Evolutionary conservation across 2,113 vertebrate genomes (phyloP).

Genomic region (Glaucidium brasilianum): DNA sequence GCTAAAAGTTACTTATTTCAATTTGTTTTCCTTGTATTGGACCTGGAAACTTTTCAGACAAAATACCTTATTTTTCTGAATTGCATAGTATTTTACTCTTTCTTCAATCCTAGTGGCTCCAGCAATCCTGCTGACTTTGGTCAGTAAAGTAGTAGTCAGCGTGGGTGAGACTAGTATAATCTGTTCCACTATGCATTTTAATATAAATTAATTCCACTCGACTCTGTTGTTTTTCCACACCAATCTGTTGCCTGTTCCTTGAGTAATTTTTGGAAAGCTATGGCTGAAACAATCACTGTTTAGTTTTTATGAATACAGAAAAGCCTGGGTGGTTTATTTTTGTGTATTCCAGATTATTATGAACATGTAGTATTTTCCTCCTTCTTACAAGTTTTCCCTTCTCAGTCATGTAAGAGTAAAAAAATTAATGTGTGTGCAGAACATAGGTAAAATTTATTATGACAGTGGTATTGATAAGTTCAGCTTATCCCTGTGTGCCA

Average conservation of each 20-base stretch:
- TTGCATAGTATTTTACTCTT: neutral
- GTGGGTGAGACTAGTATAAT: neutral
- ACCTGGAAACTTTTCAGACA: neutral
- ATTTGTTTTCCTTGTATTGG: neutral
- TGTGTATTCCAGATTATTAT: neutral
- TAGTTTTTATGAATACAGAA: neutral
- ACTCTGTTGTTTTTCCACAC: neutral
- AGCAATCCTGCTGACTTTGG: neutral
- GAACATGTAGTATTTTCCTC: neutral
- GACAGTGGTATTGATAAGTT: neutral
- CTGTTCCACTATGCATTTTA: neutral
- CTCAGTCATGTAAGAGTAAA: neutral
- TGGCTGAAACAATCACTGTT: neutral
- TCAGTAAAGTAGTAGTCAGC: neutral
- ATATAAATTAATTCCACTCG: neutral
- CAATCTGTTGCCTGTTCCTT: neutral
- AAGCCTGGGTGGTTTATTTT: neutral
- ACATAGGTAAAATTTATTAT: neutral
- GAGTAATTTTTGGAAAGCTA: neutral
- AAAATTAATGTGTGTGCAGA: neutral
- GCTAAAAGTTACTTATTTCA: neutral
- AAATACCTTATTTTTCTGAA: neutral
- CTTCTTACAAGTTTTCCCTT: neutral
- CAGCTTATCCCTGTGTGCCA: neutral
- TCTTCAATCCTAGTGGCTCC: neutral